phyloP scores from a whole-genome alignment of 1,140 invertebrate species.

The Berghia stephanieae region DNA sequence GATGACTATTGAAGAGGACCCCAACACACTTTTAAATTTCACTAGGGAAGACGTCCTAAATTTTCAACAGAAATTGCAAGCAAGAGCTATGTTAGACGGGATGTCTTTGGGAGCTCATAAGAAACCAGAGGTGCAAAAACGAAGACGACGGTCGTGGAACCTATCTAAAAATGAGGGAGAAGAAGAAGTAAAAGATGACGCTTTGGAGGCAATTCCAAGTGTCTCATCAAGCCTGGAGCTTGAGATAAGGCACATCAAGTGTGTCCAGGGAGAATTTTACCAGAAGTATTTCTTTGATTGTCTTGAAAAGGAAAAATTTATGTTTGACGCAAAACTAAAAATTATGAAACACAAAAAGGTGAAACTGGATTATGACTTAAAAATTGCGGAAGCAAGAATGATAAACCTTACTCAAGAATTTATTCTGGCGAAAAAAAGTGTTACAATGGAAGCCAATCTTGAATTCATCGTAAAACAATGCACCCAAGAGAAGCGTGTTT shows the following conservation, averaged over 20 bases:
- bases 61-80: conserved; percentile 16
- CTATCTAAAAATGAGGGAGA: background rate
- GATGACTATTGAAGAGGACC: conserved; percentile 13
- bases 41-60: conserved; percentile 1
- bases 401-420: conserved; percentile 18
- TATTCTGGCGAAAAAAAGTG: conserved; percentile 25
- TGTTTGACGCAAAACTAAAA: conserved; percentile 22
- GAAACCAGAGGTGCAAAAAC: background rate
- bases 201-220: background rate
- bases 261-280: background rate
- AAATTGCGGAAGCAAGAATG: conserved; percentile 21
- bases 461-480: conserved; percentile 2
- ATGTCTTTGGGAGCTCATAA: background rate
- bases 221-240: background rate
- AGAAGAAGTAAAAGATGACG: background rate
- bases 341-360: conserved; percentile 5
- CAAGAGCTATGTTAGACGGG: background rate
- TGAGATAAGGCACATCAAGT: background rate
- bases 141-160: background rate
- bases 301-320: conserved; percentile 8
- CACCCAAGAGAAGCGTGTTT: conserved; percentile 27
- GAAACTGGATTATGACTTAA: conserved; percentile 21
- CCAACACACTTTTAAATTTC: background rate
- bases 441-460: conserved; percentile 20
- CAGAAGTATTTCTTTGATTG: conserved; percentile 4